A percentile compares a stretch with the other conserved stretches of the same genome.
phyloP scores from a whole-genome alignment of 2,888 invertebrate genomes.

The Cryptocephalus primarius region DNA sequence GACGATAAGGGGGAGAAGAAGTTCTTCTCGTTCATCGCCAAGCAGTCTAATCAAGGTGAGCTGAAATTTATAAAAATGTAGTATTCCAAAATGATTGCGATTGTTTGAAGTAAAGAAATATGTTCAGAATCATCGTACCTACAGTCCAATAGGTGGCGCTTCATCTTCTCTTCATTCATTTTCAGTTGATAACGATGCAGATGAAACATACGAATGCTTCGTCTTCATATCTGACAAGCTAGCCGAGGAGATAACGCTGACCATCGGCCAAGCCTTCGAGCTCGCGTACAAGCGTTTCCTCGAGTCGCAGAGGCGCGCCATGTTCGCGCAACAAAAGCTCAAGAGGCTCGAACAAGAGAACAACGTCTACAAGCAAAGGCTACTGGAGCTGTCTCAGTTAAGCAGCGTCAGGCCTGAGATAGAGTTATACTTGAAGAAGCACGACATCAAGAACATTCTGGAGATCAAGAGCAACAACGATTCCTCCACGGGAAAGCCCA shows the following conservation, averaged over 20 bases:
- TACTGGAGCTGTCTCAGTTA: conserved; percentile 52
- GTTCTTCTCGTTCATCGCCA: conserved; percentile 92
- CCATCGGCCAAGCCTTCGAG: conserved; percentile 97
- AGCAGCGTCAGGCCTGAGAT: conserved; percentile 43
- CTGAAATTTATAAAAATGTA: too few species aligned
- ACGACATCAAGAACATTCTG: conserved; percentile 42
- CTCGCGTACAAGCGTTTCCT: conserved; percentile 91
- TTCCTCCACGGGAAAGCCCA: conserved; percentile 1
- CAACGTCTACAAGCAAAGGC: conserved; percentile 67
- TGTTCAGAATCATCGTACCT: neutral
- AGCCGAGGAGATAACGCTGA: conserved; percentile 94
- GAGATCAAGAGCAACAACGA: conserved; percentile 24
- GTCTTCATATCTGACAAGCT: conserved; percentile 96
- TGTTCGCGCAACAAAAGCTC: conserved; percentile 74
- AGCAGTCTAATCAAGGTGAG: conserved; percentile 45
- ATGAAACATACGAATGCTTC: conserved; percentile 87
- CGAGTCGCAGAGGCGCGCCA: conserved; percentile 72
- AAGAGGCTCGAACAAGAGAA: conserved; percentile 81
- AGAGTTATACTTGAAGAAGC: conserved; percentile 40
- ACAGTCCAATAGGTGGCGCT: too few species aligned
- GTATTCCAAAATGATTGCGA: too few species aligned
- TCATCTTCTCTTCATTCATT: too few species aligned
- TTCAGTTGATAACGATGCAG: conserved; percentile 40
- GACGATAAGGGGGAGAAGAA: conserved; percentile 97
- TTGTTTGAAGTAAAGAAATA: too few species aligned